Conservation (phyloP, 1,140 invertebrate species). For the Aricia agestis region DNA sequence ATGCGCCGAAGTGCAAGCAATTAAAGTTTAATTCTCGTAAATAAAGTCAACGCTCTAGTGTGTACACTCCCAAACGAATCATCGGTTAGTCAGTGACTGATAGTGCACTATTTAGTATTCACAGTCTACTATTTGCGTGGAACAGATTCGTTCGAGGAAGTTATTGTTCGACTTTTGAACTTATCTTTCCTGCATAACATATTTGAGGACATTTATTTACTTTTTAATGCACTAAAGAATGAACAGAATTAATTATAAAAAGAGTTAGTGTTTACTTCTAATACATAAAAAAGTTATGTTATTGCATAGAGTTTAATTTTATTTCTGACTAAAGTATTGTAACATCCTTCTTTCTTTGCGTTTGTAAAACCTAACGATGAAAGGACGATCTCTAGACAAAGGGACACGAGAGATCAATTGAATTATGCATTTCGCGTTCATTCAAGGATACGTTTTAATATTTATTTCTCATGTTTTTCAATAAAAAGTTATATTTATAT, state of each 20-base stretch:
- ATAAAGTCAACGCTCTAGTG: neutral
- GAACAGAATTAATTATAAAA: too few species aligned
- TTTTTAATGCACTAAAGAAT: too few species aligned
- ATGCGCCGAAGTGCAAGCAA: too few species aligned
- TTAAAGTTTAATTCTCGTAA: too few species aligned
- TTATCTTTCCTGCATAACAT: neutral
- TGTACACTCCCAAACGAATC: neutral
- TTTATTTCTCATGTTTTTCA: neutral
- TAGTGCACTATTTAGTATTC: constrained; percentile 9
- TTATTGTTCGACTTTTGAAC: neutral
- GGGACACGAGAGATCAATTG: neutral
- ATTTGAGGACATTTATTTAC: neutral
- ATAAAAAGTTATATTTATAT: neutral
- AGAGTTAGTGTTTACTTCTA: too few species aligned
- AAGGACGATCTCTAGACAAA: neutral
- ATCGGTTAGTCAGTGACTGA: constrained; percentile 4
- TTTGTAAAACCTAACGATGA: neutral
- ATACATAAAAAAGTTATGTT: too few species aligned
- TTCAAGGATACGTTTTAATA: constrained; percentile 1
- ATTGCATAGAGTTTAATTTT: too few species aligned
- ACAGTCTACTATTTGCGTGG: neutral
- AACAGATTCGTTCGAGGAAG: neutral
- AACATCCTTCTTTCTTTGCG: neutral
- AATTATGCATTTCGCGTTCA: neutral
- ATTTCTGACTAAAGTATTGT: too few species aligned